Base-by-base conservation (phyloP, 2,797 vertebrate species). In the Clamator glandarius region DNA sequence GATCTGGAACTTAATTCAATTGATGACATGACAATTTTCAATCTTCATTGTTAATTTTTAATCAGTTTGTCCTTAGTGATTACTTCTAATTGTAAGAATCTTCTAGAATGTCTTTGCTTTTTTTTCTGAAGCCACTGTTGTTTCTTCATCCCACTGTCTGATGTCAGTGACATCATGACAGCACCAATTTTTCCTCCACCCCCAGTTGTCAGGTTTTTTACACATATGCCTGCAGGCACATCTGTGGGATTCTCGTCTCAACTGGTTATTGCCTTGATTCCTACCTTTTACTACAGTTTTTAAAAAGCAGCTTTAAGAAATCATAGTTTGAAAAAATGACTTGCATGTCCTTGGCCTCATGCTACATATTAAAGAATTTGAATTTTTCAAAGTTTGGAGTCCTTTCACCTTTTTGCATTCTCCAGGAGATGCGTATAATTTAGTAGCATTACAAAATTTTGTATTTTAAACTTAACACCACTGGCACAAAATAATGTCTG, bases 11-110 rank as follows among this genome's bases (percentile, higher is more conserved):
- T 69, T 39, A 77, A 80, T 92, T 67, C 29, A 81, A 15, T 50
- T 92, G 70, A 91, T 87, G 59, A 84, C 84, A 89, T 1, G 77
- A 69, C 80, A 87, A 20, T 82, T 96, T 92, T 66, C 62, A 69
- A 28, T 92, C 51, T 33, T 80, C 8, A 50, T 67, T 92, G 68
- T 92, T 95, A 11, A n/a, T 92, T 87, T 95, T 77, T 78, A 90
- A 87, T 94, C 51, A 74, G 8, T 80, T 87, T 72, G 63, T 69
- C 36, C 28, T 75, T 81, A 54, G 66, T 84, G 68, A 67, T 69
- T 72, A 23, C n/a, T 91, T 93, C 8, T 74, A 52, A 55, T 70
- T 87, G 5, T 62, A 91, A 74, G 82, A 89, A 51, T 89, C 50
- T 87, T 95, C 86, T 75, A 58, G 64, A 88, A 68, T 54, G 11